Percentiles rank a stretch among this genome's conserved stretches.
These are phyloP conservation scores for Oostethus manadensis DNA, from an alignment of 2,113 vertebrate genomes.

Conservation along the genomic window DNA sequence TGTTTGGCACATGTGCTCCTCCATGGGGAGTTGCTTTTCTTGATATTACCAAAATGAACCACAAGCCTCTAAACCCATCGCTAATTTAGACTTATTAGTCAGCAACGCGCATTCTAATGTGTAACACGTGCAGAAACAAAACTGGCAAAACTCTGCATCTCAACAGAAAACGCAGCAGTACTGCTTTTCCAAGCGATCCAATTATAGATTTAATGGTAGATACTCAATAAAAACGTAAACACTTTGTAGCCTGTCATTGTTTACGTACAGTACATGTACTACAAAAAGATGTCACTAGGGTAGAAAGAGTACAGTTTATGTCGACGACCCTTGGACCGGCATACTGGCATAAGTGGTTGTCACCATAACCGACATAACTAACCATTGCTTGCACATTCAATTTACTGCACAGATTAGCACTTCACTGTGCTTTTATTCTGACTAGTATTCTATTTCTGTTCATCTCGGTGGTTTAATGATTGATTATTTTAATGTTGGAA, in stretches of 20 bases:
- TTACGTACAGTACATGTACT: too few species aligned
- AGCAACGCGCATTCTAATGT: slow-evolving; percentile 46
- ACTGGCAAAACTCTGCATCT: neutral
- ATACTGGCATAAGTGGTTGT: too few species aligned
- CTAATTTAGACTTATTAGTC: slow-evolving; percentile 59
- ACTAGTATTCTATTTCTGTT: too few species aligned
- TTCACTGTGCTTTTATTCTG: too few species aligned
- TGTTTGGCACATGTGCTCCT: slow-evolving; percentile 48
- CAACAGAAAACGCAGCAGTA: neutral
- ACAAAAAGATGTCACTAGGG: too few species aligned
- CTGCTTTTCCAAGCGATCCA: neutral
- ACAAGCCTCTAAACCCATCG: slow-evolving; percentile 60
- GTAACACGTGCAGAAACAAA: slow-evolving; percentile 45
- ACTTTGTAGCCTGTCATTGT: too few species aligned
- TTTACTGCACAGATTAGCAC: too few species aligned
- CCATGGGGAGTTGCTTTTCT: slow-evolving; percentile 70
- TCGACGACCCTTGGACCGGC: too few species aligned
- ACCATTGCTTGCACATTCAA: neutral
- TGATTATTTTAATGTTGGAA: too few species aligned
- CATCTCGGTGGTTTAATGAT: too few species aligned
- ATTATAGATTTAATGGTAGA: neutral
- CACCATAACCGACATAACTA: neutral
- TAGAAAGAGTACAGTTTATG: too few species aligned
- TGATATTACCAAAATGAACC: slow-evolving; percentile 67
- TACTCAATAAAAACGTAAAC: too few species aligned